phyloP scores from a whole-genome alignment of 1,140 invertebrate species.

The Bombus affinis region DNA sequence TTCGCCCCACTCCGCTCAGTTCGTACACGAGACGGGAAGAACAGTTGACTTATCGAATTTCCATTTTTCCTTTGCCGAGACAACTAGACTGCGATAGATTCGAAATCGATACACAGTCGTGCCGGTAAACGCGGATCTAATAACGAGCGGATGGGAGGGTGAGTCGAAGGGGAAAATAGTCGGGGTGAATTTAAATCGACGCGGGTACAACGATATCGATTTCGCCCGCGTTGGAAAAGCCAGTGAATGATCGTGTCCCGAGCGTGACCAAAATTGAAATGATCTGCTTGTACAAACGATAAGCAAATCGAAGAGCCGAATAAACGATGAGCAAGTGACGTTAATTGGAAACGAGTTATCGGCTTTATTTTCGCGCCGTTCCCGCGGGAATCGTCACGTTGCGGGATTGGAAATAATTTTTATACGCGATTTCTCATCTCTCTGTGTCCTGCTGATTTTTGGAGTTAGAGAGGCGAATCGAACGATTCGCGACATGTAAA shows the following conservation, averaged over 20 bases:
- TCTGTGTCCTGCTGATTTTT: no score
- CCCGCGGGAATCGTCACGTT: neutral
- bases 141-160: neutral
- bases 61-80: conserved; percentile 5
- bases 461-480: neutral
- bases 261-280: conserved; percentile 47
- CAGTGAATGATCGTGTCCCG: conserved; percentile 22
- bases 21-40: neutral
- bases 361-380: conserved; percentile 28
- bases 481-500: neutral
- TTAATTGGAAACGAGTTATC: conserved; percentile 57
- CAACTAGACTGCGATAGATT: neutral
- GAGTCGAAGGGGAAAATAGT: neutral
- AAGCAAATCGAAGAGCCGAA: conserved; percentile 43
- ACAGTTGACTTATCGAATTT: conserved; percentile 1
- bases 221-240: conserved; percentile 1
- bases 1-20: neutral
- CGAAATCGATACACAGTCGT: conserved; percentile 29
- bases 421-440: neutral
- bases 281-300: conserved; percentile 50
- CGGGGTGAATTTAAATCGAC: conserved; percentile 23
- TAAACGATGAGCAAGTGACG: conserved; percentile 38
- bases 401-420: conserved; percentile 19
- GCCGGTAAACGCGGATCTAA: conserved; percentile 29
- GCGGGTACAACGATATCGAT: conserved; percentile 35